phyloP scores from a whole-genome alignment of 2,888 invertebrate genomes.

The Melipona beecheii region DNA sequence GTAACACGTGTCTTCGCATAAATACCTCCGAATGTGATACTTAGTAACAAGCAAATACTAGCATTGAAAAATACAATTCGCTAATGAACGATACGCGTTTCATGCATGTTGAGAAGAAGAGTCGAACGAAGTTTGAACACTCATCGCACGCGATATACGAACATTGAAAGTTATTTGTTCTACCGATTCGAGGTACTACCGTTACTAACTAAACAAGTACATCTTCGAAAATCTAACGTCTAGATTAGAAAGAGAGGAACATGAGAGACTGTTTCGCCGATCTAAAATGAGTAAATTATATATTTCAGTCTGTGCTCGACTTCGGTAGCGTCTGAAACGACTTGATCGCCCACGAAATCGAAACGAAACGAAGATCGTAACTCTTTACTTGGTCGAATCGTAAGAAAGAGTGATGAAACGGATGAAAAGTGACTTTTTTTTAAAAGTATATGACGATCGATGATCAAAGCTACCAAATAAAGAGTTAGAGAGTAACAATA shows the following conservation, averaged over 20 bases:
- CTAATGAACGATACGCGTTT: slow-evolving; percentile 7
- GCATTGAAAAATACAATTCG: not conserved
- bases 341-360: slow-evolving; percentile 21
- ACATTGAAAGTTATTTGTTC: slow-evolving; percentile 35
- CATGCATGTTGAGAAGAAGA: not conserved
- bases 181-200: slow-evolving; percentile 45
- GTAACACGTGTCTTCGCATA: not conserved
- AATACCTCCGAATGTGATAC: slow-evolving; percentile 5
- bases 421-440: not conserved
- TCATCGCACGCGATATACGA: slow-evolving; percentile 19
- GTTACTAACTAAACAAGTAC: slow-evolving; percentile 46
- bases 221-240: slow-evolving; percentile 36
- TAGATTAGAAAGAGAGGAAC: slow-evolving; percentile 56
- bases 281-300: slow-evolving; percentile 60
- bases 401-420: not conserved
- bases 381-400: slow-evolving; percentile 12
- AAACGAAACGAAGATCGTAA: slow-evolving; percentile 4
- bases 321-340: slow-evolving; percentile 30
- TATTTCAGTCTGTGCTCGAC: slow-evolving; percentile 67
- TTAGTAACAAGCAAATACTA: not conserved
- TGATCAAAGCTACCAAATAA: slow-evolving; percentile 33
- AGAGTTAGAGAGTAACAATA: slow-evolving; percentile 30
- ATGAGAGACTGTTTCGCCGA: slow-evolving; percentile 48
- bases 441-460: slow-evolving; percentile 8
- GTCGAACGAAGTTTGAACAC: not conserved